Percentiles rank a stretch among this genome's conserved stretches.
phyloP scores from a whole-genome alignment of 2,888 invertebrate species.

The Heteropelma amictum region DNA sequence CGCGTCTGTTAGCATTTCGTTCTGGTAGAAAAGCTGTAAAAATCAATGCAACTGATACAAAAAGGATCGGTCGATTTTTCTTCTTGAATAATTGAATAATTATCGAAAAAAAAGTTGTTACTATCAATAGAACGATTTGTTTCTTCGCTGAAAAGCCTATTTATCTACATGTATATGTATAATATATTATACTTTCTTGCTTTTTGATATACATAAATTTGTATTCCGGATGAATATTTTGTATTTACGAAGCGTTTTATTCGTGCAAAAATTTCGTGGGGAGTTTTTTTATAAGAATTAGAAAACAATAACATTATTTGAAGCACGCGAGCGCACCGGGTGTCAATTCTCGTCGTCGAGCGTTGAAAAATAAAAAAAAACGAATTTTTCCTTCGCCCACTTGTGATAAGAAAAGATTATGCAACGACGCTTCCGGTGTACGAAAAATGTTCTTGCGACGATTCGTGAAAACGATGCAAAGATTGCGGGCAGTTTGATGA shows the following conservation, averaged over 20 bases:
- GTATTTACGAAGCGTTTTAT: constrained; percentile 68
- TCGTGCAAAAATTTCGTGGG: constrained; percentile 41
- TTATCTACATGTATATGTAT: constrained; percentile 63
- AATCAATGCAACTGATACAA: no score
- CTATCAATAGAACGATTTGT: constrained; percentile 53
- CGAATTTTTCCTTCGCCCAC: constrained; percentile 48
- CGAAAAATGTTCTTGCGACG: constrained; percentile 41
- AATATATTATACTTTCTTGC: constrained; percentile 68
- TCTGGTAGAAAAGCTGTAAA: no score
- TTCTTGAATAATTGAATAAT: constrained; percentile 44
- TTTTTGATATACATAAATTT: constrained; percentile 72
- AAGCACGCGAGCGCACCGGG: constrained; percentile 38
- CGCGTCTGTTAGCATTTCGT: no score
- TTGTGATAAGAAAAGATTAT: constrained; percentile 45
- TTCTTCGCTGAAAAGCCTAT: constrained; percentile 60
- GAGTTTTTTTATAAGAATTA: constrained; percentile 23
- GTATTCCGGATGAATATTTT: constrained; percentile 68
- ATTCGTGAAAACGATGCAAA: constrained; percentile 13
- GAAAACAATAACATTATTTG: constrained; percentile 52
- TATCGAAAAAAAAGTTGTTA: constrained; percentile 56
- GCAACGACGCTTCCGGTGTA: constrained; percentile 55
- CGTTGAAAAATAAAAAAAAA: background rate
- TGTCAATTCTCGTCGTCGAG: constrained; percentile 30
- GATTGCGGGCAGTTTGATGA: background rate
- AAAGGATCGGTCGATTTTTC: constrained; percentile 32